phyloP scores from a whole-genome alignment of 2,797 vertebrate genomes.

The Chelon labrosus region DNA sequence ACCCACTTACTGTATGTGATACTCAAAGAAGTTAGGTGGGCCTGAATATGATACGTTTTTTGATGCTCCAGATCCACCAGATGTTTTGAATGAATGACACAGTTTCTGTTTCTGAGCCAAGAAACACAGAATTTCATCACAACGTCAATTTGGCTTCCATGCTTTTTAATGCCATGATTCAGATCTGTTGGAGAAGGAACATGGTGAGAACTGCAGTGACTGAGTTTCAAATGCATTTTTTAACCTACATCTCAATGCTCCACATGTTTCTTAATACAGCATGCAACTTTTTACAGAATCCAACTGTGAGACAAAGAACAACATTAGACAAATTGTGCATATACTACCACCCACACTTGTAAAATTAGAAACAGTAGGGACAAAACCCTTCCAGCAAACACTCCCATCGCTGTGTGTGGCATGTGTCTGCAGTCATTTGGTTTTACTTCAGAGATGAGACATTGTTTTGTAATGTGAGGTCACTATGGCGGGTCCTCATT shows the following conservation, averaged over 20 bases:
- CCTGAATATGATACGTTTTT: constrained; percentile 59
- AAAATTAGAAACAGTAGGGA: not conserved
- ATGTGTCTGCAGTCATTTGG: constrained; percentile 45
- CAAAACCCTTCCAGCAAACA: constrained; percentile 25
- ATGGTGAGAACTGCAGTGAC: constrained; percentile 1
- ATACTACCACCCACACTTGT: constrained; percentile 15
- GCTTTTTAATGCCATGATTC: constrained; percentile 24
- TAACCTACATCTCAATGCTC: not conserved
- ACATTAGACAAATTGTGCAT: constrained; percentile 3
- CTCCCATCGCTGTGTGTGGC: constrained; percentile 1
- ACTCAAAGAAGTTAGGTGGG: constrained; percentile 40
- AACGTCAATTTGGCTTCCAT: constrained; percentile 31
- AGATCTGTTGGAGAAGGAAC: constrained; percentile 25
- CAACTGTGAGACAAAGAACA: constrained; percentile 11
- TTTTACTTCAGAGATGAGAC: constrained; percentile 46
- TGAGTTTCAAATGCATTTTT: constrained; percentile 8
- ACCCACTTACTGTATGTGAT: constrained; percentile 56
- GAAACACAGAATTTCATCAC: constrained; percentile 50
- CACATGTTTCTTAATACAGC: not conserved
- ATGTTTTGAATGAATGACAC: constrained; percentile 52
- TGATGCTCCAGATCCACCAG: constrained; percentile 41
- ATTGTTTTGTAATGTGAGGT: constrained; percentile 63
- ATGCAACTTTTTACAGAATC: not conserved
- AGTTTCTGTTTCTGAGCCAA: constrained; percentile 48
- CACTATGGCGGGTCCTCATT: constrained; percentile 54